Evolutionary conservation across 92 coral and sea anemone genomes (phyloP).

Genomic region (Montipora capitata): DNA sequence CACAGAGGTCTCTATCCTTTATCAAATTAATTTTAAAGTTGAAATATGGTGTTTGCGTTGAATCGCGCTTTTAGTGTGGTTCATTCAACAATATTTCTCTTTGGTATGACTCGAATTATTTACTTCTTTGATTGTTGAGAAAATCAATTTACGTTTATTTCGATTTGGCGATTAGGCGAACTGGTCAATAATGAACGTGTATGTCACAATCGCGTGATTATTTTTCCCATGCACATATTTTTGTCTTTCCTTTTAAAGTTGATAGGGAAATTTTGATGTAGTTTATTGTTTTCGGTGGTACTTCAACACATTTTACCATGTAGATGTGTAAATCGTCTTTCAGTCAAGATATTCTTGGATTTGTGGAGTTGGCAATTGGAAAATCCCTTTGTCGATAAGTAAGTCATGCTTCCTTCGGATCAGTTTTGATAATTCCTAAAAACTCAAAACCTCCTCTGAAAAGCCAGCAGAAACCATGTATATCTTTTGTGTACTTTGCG

Average conservation of each 20-base stretch:
- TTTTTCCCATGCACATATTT: neutral
- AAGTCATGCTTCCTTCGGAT: neutral
- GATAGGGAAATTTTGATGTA: neutral
- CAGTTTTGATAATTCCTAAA: neutral
- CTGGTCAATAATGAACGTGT: neutral
- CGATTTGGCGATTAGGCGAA: neutral
- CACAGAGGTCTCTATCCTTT: neutral
- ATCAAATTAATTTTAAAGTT: neutral
- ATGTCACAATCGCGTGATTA: constrained; percentile 19
- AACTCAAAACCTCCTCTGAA: neutral
- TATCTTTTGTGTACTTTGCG: neutral
- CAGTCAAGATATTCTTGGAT: neutral
- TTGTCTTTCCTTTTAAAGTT: neutral
- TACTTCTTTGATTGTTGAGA: neutral
- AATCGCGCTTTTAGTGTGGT: constrained; percentile 11
- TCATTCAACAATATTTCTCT: neutral
- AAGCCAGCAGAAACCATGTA: neutral
- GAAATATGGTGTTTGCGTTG: neutral
- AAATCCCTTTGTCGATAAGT: neutral
- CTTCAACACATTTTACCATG: neutral
- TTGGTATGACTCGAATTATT: neutral
- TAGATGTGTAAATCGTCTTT: neutral
- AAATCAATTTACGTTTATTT: too few species aligned
- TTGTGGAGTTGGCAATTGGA: neutral
- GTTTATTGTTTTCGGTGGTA: neutral